Conservation (phyloP, 2,797 vertebrate species). For the Mormyrus proboscirostris region DNA sequence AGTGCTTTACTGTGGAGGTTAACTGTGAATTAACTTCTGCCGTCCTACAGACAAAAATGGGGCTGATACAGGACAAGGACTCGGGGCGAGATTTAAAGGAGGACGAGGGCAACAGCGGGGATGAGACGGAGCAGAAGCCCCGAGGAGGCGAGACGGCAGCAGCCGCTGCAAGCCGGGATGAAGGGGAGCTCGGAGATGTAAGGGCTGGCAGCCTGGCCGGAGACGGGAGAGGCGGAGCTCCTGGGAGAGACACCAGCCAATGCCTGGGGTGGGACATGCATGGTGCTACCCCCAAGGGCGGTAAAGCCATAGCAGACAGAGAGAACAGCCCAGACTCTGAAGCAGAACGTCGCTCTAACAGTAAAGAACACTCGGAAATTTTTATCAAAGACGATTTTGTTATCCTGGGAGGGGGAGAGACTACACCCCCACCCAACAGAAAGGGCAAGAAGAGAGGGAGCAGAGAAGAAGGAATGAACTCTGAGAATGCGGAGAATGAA, state of each 20-base stretch:
- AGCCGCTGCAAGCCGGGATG: not conserved
- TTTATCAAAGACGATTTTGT: not conserved
- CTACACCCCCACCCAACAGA: not conserved
- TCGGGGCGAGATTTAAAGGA: conserved; percentile 37
- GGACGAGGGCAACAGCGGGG: conserved; percentile 21
- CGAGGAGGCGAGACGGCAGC: not conserved
- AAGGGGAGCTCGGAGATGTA: not conserved
- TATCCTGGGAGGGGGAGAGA: not conserved
- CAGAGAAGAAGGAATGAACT: not conserved
- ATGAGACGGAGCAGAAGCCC: conserved; percentile 30
- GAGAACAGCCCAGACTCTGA: not conserved
- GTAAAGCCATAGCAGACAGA: not conserved
- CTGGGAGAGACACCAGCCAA: not conserved
- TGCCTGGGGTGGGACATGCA: not conserved
- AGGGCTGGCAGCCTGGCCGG: not conserved
- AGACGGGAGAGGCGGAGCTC: not conserved
- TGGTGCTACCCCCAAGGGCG: not conserved
- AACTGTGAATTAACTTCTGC: conserved; percentile 21
- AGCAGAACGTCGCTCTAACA: not conserved
- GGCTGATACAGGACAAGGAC: conserved; percentile 59
- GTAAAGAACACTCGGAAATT: not conserved
- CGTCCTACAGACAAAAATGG: conserved; percentile 50
- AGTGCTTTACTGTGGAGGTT: not conserved
- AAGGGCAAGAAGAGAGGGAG: not conserved
- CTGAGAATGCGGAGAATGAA: not conserved